Evolutionary conservation across 1,140 invertebrate species (phyloP), one percentile per base, ranked within the genome.

Genomic region (Steinernema khuongi): DNA sequence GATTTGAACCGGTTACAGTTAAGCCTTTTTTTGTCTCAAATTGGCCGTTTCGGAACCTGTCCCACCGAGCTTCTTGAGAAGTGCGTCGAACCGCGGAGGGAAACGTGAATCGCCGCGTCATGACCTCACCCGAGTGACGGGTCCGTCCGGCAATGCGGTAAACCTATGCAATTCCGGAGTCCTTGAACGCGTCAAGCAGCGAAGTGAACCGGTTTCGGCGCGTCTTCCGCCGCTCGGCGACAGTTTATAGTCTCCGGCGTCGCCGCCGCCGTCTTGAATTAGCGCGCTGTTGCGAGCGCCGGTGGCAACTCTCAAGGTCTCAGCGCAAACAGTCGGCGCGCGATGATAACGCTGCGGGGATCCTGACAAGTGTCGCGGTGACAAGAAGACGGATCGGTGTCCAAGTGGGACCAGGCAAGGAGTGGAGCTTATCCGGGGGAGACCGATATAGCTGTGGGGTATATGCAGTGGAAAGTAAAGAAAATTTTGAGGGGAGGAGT

Each of bases 211-310:
- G 50, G 50, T 60, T 60, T 60, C 22, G 22, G 50, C 50, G 50
- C 7, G 14, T 22, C 26, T 22, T 60, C 50, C 50, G 7, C 22
- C 50, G 36, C 50, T 26, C 14, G 50, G 50, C 14, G 50, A 60
- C 50, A 60, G 50, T 60, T 60, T 60, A 60, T 60, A 60, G 50
- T 60, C 50, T 60, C n/a, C n/a, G 50, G 14, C 50, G 50, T 22
- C 26, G 11, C 50, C 14, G 2, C 19, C 50, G 50, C 11, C 19
- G 50, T 22, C 14, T 60, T 60, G 26, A 60, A 60, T 60, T 60
- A 60, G 50, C 50, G 50, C 14, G 26, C 14, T 60, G 50, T 60
- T 60, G 50, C 50, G 50, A 60, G 4, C 26, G 50, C 50, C 22
- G 50, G 36, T n/a, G 50, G 50, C 19, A 17, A 60, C 22, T 60